Evolutionary conservation across 1,140 invertebrate species (phyloP).

Genomic region (Scaptomyza hsui): DNA sequence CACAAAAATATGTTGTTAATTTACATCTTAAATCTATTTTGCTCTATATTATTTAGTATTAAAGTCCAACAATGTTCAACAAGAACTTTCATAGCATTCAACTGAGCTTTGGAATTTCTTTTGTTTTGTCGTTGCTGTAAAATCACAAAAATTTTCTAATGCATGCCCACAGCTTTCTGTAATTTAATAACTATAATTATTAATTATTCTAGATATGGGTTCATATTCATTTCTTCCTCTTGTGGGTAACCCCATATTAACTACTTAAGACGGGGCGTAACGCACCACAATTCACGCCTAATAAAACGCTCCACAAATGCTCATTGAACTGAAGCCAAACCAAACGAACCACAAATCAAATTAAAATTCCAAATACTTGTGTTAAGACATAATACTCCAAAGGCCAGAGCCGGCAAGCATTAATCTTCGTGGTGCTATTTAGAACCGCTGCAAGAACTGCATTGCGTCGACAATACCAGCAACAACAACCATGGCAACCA

Average conservation of each 20-base stretch:
- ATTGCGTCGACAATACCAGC: conserved; percentile 29
- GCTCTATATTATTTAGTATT: neutral
- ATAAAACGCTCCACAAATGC: conserved; percentile 43
- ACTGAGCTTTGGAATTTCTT: neutral
- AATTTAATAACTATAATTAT: conserved; percentile 49
- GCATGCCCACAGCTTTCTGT: conserved; percentile 25
- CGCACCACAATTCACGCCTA: conserved; percentile 50
- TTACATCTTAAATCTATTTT: no score
- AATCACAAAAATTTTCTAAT: neutral
- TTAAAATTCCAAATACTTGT: conserved; percentile 71
- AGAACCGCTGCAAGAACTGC: conserved; percentile 54
- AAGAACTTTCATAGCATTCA: neutral
- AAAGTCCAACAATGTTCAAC: neutral
- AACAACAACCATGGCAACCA: conserved; percentile 25
- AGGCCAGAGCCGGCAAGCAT: conserved; percentile 25
- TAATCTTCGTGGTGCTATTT: conserved; percentile 40
- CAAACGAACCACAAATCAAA: conserved; percentile 73
- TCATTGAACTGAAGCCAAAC: conserved; percentile 43
- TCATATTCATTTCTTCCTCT: neutral
- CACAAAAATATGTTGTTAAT: no score
- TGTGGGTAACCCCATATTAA: conserved; percentile 54
- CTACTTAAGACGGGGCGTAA: conserved; percentile 59
- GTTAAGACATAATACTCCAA: conserved; percentile 31
- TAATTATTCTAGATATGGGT: conserved; percentile 38
- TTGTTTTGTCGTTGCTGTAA: no score